phyloP scores from a whole-genome alignment of 2,113 vertebrate genomes.

The Dicrurus megarhynchus region DNA sequence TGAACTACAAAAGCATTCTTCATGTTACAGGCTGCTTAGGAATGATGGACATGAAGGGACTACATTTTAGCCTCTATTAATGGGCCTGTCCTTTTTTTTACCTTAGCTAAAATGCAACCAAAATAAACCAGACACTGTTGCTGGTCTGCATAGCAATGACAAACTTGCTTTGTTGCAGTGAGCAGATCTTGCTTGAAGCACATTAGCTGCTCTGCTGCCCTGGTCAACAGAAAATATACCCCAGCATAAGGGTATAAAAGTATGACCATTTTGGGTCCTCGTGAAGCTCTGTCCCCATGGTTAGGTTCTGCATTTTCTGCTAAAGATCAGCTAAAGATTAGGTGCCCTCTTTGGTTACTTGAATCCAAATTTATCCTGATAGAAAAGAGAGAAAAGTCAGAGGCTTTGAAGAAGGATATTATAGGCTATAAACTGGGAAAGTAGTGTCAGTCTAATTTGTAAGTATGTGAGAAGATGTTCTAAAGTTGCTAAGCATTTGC shows the following conservation, averaged over 20 bases:
- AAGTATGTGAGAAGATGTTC: background rate
- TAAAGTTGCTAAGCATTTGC: background rate
- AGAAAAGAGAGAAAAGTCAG: background rate
- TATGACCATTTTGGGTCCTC: background rate
- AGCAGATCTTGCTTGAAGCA: background rate
- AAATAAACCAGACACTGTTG: background rate
- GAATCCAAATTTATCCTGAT: background rate
- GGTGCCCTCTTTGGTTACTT: background rate
- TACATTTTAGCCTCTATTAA: background rate
- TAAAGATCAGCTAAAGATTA: background rate
- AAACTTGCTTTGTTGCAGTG: background rate
- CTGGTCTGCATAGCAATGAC: background rate
- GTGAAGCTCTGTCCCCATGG: background rate
- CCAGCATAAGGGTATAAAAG: background rate
- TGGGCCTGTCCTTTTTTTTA: background rate
- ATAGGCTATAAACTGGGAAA: background rate
- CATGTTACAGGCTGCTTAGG: slow-evolving; percentile 4
- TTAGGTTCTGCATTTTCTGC: slow-evolving; percentile 13
- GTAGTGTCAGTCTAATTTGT: background rate
- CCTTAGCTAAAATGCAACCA: background rate
- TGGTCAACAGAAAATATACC: background rate
- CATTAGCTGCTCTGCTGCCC: background rate
- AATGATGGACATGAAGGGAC: background rate
- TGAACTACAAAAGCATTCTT: slow-evolving; percentile 34
- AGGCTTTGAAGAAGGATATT: background rate